Conservation (phyloP, 1,140 invertebrate species). For the Popillia japonica region DNA sequence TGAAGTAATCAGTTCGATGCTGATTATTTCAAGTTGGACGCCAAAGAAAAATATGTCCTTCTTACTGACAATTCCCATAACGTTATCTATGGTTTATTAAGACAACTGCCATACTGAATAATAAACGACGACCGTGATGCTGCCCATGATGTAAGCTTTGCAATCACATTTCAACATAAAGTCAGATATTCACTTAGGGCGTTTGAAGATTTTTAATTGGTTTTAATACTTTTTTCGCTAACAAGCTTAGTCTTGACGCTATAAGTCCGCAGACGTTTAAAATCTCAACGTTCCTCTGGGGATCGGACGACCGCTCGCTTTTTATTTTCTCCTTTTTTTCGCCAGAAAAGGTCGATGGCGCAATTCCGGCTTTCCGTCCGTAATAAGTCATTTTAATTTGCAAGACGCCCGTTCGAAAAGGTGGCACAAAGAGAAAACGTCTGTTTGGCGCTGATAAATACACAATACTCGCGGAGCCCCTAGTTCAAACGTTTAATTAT, state of each 20-base stretch:
- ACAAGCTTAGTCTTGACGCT: background rate
- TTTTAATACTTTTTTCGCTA: constrained; percentile 16
- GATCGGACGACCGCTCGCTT: background rate
- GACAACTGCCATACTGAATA: too few relatives aligned
- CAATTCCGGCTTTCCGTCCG: constrained; percentile 8
- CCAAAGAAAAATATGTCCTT: too few relatives aligned
- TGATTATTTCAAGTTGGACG: too few relatives aligned
- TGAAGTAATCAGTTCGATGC: too few relatives aligned
- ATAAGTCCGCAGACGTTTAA: background rate
- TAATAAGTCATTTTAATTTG: constrained; percentile 45
- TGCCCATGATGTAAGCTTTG: too few relatives aligned
- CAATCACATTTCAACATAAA: too few relatives aligned
- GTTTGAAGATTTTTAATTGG: background rate
- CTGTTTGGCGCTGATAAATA: constrained; percentile 51
- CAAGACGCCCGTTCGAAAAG: constrained; percentile 39
- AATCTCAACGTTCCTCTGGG: background rate
- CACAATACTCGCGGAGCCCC: constrained; percentile 46
- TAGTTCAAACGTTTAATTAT: constrained; percentile 51
- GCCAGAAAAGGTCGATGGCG: background rate
- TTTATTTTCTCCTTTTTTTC: constrained; percentile 17
- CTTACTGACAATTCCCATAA: too few relatives aligned
- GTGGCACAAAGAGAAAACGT: constrained; percentile 45
- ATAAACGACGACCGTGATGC: too few relatives aligned
- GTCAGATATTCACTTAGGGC: background rate
- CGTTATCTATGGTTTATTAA: too few relatives aligned